Evolutionary conservation across 2,797 vertebrate species (phyloP), one percentile per base, ranked within the genome.

Genomic region (Enteromius unitaeniatus): DNA sequence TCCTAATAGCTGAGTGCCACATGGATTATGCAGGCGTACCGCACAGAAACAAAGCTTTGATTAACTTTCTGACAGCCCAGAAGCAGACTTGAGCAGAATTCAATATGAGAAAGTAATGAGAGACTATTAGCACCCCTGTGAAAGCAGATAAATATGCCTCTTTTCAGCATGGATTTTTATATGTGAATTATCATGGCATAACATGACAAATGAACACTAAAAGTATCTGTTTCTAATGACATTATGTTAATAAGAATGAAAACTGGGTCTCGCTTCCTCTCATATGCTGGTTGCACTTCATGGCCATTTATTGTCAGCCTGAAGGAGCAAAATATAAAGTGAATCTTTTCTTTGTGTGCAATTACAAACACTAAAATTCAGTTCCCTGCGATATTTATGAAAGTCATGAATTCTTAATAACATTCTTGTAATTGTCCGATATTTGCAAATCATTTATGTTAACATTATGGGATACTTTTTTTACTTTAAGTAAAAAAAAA

Each of bases 31-130:
- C 87, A 87, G 83, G 13, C 79, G 19, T 72, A 85, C 78, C 65
- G 74, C 74, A 87, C 81, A 74, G 78, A 60, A 82, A 87, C 68
- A 86, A 89, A 89, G 88, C 89, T 75, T 86, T 88, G 84, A 88
- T 90, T 89, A 88, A 90, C 84, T 81, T 70, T 42, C 65, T 51
- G 26, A 82, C 81, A 88, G 75, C 26, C 55, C 51, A 65, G 31
- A 73, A 81, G 51, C 37, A 47, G 78, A 15, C 40, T 70, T 26
- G 68, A 74, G 78, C 55, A 49, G 67, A 84, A 78, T 84, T 40
- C 55, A 42, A 78, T 70, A 84, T 79, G 75, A 78, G 67, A 72
- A 78, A 78, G 55, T 78, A 84, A 84, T 84, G 82, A 78, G 75
- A 60, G 42, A 72, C 45, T 84, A 84, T 78, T 77, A 84, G 75